A percentile compares a stretch with the other conserved stretches of the same genome.
Conservation (phyloP, 1,140 invertebrate species). For the Uloborus diversus region DNA sequence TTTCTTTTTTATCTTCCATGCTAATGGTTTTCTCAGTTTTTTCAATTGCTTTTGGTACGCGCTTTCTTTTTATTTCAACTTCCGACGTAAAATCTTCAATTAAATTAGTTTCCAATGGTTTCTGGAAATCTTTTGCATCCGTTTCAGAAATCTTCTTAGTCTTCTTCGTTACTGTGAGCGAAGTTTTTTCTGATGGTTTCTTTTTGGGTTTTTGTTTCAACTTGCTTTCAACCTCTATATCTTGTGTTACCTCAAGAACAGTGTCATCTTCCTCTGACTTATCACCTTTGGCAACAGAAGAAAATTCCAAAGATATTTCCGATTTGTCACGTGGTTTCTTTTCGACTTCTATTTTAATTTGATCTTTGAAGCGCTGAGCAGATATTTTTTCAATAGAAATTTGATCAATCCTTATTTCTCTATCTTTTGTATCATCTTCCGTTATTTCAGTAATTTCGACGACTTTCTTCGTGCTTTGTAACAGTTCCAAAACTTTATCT, state of each 20-base stretch:
- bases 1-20: conserved; percentile 12
- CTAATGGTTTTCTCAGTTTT: background rate
- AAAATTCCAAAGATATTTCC: background rate
- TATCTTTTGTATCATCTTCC: background rate
- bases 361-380: background rate
- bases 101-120: too few relatives aligned
- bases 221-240: background rate
- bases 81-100: too few relatives aligned
- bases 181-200: background rate
- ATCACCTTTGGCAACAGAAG: background rate
- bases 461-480: background rate
- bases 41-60: background rate
- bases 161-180: background rate
- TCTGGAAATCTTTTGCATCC: background rate
- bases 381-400: background rate
- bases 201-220: conserved; percentile 14
- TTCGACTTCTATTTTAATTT: background rate
- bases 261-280: background rate
- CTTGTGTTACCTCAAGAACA: background rate
- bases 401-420: background rate
- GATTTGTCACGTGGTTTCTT: background rate
- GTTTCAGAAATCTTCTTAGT: background rate
- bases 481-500: background rate
- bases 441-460: background rate
- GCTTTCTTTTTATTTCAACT: background rate